Evolutionary conservation across 2,113 vertebrate species (phyloP).

Genomic region (Menura novaehollandiae): DNA sequence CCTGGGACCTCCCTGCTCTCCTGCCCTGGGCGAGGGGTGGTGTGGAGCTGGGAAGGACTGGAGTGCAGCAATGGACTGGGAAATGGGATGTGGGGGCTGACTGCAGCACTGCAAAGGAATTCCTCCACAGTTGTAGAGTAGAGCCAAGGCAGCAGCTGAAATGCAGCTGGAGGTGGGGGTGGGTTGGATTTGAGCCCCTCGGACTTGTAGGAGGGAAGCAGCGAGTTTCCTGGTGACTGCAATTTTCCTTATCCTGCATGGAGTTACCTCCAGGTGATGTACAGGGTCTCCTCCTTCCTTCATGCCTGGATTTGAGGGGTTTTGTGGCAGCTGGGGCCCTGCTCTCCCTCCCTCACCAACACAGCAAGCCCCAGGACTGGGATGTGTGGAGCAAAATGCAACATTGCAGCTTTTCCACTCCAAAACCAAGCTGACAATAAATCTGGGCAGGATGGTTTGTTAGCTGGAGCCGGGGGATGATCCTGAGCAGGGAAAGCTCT

Average conservation of each 20-base stretch:
- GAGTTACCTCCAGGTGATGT: accelerated
- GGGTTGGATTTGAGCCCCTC: background rate
- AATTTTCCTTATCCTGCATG: accelerated
- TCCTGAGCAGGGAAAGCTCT: background rate
- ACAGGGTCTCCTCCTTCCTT: background rate
- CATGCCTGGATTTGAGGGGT: accelerated
- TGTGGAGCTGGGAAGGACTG: background rate
- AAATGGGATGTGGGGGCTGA: background rate
- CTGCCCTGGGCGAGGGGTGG: accelerated
- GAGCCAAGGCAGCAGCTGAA: conserved; percentile 19
- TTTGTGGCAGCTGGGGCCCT: accelerated
- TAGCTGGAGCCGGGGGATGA: background rate
- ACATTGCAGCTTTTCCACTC: background rate
- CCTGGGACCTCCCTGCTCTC: too few relatives aligned
- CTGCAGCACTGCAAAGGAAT: background rate
- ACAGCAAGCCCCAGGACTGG: accelerated
- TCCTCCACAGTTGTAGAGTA: accelerated
- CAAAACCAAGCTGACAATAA: background rate
- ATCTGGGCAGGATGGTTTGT: background rate
- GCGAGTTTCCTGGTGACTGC: background rate
- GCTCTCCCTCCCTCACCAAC: background rate
- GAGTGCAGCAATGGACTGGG: background rate
- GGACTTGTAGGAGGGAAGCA: background rate
- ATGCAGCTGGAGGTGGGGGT: background rate
- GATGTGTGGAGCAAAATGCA: accelerated